Percentiles rank a stretch among this genome's conserved stretches.
These are phyloP conservation scores for Mesaphorura yosii DNA, from an alignment of 1,140 invertebrate genomes.

Conservation along the genomic window DNA sequence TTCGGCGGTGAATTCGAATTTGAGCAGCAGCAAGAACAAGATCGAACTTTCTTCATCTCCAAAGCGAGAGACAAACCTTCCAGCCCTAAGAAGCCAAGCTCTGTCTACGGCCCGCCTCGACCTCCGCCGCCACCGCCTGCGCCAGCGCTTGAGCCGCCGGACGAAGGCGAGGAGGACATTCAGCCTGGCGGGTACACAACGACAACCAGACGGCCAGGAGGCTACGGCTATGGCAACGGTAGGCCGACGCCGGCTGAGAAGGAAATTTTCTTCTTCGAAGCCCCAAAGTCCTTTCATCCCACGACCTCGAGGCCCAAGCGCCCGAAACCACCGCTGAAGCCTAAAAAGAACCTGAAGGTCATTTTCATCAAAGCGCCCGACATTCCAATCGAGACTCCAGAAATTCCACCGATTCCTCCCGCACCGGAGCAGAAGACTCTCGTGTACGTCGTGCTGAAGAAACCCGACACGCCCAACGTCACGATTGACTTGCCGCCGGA, in stretches of 20 bases:
- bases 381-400: slow-evolving; percentile 49
- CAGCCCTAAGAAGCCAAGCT: too few species aligned
- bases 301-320: neutral
- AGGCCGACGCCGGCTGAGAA: neutral
- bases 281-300: slow-evolving; percentile 8
- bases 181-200: neutral
- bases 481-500: slow-evolving; percentile 57
- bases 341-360: slow-evolving; percentile 62
- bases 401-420: slow-evolving; percentile 19
- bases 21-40: too few species aligned
- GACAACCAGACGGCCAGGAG: neutral
- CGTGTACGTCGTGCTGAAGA: slow-evolving; percentile 76
- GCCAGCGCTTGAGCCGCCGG: too few species aligned
- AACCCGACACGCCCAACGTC: slow-evolving; percentile 67
- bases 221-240: neutral
- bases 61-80: too few species aligned
- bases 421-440: slow-evolving; percentile 65
- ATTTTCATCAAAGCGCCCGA: slow-evolving; percentile 77
- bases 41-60: too few species aligned
- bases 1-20: too few species aligned
- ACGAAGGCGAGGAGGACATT: slow-evolving; percentile 4
- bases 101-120: too few species aligned
- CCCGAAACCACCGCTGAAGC: slow-evolving; percentile 6
- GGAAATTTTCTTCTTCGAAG: slow-evolving; percentile 6
- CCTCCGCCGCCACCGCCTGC: too few species aligned